Evolutionary conservation across 2,797 vertebrate species (phyloP).

Genomic region (Peromyscus nudipes): DNA sequence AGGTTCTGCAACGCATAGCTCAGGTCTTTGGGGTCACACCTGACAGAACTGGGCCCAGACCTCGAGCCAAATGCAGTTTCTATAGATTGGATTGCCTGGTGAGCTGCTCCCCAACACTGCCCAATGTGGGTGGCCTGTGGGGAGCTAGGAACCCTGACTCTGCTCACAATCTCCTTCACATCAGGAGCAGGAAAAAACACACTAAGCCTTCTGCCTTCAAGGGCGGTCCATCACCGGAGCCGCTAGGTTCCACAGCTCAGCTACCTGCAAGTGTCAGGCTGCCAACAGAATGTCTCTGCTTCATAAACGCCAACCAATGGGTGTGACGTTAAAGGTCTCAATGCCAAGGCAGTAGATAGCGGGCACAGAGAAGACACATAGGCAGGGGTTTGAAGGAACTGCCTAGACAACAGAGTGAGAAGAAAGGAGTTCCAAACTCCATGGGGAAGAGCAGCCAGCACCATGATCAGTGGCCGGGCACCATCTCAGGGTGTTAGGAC

Average conservation of each 20-base stretch:
- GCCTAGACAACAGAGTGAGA: neutral
- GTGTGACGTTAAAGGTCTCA: fast-evolving
- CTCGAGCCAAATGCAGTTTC: neutral
- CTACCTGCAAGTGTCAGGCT: neutral
- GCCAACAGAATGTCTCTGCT: neutral
- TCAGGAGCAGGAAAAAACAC: neutral
- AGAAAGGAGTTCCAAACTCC: neutral
- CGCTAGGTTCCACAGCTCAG: neutral
- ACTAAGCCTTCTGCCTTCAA: too few relatives aligned
- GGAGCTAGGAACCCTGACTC: neutral
- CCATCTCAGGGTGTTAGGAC: neutral
- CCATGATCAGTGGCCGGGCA: too few relatives aligned
- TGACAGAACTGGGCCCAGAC: neutral
- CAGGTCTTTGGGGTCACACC: neutral
- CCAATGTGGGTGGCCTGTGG: neutral
- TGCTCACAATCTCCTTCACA: neutral
- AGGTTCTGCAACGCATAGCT: neutral
- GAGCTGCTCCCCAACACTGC: fast-evolving
- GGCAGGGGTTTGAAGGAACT: neutral
- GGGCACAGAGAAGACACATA: neutral
- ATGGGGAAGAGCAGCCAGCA: fast-evolving
- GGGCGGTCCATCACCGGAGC: neutral
- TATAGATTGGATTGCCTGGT: fast-evolving
- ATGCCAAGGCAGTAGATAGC: neutral
- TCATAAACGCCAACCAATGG: fast-evolving